Evolutionary conservation across 2,888 invertebrate species (phyloP), one percentile per base, ranked within the genome.

Genomic region (Hydraecia micacea): DNA sequence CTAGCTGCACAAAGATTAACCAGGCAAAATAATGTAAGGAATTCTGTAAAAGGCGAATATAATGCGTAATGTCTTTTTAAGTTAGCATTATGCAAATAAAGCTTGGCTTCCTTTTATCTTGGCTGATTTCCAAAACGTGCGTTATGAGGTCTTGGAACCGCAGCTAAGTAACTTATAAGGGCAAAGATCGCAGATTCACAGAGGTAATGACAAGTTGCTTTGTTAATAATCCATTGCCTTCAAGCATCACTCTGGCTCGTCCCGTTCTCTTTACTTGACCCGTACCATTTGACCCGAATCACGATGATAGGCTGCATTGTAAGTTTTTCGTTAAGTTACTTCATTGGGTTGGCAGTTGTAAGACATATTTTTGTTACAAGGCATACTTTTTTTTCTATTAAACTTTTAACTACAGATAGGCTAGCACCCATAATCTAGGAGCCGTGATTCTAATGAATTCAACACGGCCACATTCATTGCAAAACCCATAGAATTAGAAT

Each of bases 1-100:
- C 73, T 75, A 77, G 74, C 73, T 78, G 84, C 77, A 73, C 66
- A 71, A 81, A 78, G 76, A 83, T 86, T 88, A 88, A 83, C 69
- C 49, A 69, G 49, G 75, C 75, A 66, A 85, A 83, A 74, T 86
- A 86, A 85, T 81, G 70, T 69, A 66, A 83, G 84, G 76, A 73
- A 80, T 84, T 85, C 82, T 77, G 73, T 73, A 55, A 77, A 83
- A 67, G 84, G 75, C 46, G 68, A 68, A 75, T 70, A 63, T 86
- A 86, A 75, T 75, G 39, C 72, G 73, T 83, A 75, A 86, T 74
- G 46, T 79, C 42, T 86, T 67, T 74, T 73, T 55, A 79, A 72
- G 83, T 81, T 73, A 42, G 62, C 77, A 79, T 83, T 73, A 85
- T 83, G 72, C 65, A 72, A 75, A 71, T 85, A 46, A 1, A 68